Conservation (phyloP, 2,888 invertebrate species). For the Cetonia aurata region DNA sequence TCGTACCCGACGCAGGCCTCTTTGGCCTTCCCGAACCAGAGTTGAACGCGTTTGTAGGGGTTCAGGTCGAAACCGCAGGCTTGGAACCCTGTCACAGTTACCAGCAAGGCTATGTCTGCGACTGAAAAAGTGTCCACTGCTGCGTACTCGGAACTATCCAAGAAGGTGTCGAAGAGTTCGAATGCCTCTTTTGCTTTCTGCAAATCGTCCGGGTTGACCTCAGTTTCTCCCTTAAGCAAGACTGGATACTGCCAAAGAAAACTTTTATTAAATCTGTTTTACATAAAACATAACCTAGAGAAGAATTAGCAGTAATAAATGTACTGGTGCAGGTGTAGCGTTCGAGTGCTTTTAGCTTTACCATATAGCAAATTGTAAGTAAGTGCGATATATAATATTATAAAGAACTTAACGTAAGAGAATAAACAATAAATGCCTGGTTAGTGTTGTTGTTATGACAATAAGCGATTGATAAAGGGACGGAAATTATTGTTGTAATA, state of each 20-base stretch:
- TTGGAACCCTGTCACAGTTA: slow-evolving; percentile 78
- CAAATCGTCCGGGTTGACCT: slow-evolving; percentile 74
- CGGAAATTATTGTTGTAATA: no score
- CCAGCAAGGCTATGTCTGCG: slow-evolving; percentile 80
- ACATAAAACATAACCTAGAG: no score
- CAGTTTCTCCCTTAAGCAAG: slow-evolving; percentile 64
- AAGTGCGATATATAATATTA: no score
- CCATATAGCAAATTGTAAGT: no score
- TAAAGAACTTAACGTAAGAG: no score
- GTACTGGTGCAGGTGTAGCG: no score
- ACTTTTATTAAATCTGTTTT: no score
- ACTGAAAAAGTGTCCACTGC: slow-evolving; percentile 83
- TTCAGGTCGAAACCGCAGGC: slow-evolving; percentile 74
- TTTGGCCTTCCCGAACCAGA: slow-evolving; percentile 74
- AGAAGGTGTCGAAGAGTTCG: slow-evolving; percentile 76
- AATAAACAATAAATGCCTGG: no score
- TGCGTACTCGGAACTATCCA: slow-evolving; percentile 77
- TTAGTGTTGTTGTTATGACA: no score
- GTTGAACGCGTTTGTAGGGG: slow-evolving; percentile 76
- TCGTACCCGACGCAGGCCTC: slow-evolving; percentile 71
- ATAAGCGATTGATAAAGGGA: no score
- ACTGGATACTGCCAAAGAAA: slow-evolving; percentile 58
- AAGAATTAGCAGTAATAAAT: no score
- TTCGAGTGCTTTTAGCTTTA: no score
- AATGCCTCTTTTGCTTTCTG: slow-evolving; percentile 78